Base-by-base conservation (phyloP, 2,888 invertebrate genomes). In the Loripinus fragilis region DNA sequence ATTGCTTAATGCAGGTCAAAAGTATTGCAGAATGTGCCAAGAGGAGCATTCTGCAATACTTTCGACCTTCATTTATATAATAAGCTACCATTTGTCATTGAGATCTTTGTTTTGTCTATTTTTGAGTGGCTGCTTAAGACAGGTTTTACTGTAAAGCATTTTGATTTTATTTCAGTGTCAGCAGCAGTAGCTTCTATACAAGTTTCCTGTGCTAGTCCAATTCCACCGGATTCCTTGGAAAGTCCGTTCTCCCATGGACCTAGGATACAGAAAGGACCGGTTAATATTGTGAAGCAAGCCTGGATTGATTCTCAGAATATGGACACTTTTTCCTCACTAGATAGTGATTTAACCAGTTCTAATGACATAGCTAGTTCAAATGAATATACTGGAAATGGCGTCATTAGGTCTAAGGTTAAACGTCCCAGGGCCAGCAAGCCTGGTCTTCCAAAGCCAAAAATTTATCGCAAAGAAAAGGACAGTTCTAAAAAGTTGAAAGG, bases 361-460 rank as follows among this genome's bases (percentile, higher is more conserved):
- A 77, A 68, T 69, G 82, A 85, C 48, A 35, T 78, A 15, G 72
- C 75, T 12, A 82, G 76, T 48, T 80, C 78, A 23, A 74, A 68
- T 33, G 84, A 81, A 65, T 74, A 77, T 8, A 71, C 60, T 15
- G 75, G 75, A 38, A 76, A 70, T 25, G 73, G 42, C 55, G 78
- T 76, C 66, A 73, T 48, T 69, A 41, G 76, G 52, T 17, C 73
- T 17, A 77, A 78, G 3, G 74, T 79, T 2, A 83, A 80, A 65
- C 68, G 81, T 12, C 75, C 78, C 3, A 65, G 79, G 15, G 76
- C 80, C 67, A 67, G 80, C 8, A 84, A 83, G 52, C 76, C 80
- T 48, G 82, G 86, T 35, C 76, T 89, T 30, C 89, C 89, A n/a
- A 87, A 86, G 60, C 89, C 89, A 41, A 88, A 80, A 64, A 76